A percentile compares a stretch with the other conserved stretches of the same genome.
These are phyloP conservation scores for Lates calcarifer DNA, from an alignment of 2,113 vertebrate species.

Conservation along the genomic window DNA sequence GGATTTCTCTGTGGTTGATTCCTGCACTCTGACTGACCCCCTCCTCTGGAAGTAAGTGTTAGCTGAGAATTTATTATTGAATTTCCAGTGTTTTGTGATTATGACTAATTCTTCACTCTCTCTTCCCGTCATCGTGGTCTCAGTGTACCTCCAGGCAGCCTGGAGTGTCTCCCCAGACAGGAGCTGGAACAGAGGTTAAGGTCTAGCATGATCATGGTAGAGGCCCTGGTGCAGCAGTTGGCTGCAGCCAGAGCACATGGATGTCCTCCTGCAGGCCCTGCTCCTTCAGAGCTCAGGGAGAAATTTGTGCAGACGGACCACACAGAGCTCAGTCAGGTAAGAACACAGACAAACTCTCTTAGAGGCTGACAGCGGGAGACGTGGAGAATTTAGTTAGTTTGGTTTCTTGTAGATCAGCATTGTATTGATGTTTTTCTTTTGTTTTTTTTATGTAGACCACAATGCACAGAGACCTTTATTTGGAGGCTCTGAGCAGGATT, in stretches of 20 bases:
- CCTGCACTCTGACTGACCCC: constrained; percentile 81
- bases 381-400: neutral
- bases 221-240: constrained; percentile 90
- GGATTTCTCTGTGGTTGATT: constrained; percentile 73
- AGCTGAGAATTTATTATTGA: neutral
- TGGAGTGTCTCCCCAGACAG: constrained; percentile 82
- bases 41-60: constrained; percentile 85
- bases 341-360: constrained; percentile 10
- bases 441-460: constrained; percentile 68
- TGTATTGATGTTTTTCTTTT: neutral
- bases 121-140: constrained; percentile 11
- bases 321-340: constrained; percentile 85
- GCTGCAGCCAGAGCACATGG: constrained; percentile 71
- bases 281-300: constrained; percentile 84
- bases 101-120: neutral
- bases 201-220: constrained; percentile 90
- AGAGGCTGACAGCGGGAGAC: neutral
- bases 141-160: constrained; percentile 86
- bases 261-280: neutral
- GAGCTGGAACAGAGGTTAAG: constrained; percentile 90
- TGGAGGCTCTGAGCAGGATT: constrained; percentile 72
- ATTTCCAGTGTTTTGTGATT: neutral
- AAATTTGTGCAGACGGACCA: constrained; percentile 87
- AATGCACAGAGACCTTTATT: constrained; percentile 80
- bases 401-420: neutral